Conservation (phyloP, 2,797 vertebrate genomes). For the Anolis apletophallus region DNA sequence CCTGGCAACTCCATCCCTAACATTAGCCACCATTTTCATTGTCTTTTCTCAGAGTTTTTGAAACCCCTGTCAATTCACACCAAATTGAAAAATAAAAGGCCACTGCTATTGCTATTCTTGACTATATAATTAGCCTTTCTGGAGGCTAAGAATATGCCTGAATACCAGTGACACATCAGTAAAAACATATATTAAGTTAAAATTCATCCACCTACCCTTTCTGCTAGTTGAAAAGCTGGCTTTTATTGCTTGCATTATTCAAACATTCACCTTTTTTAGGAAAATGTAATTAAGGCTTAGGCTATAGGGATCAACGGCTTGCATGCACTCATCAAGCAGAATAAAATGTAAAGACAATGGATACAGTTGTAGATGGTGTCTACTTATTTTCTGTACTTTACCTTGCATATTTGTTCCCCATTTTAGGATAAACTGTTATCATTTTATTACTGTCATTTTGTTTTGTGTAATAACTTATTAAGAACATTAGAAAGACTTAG, state of each 20-base stretch:
- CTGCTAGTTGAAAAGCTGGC: background rate
- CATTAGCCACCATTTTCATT: slow-evolving; percentile 37
- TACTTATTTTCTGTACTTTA: background rate
- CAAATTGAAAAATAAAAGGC: slow-evolving; percentile 48
- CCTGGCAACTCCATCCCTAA: slow-evolving; percentile 29
- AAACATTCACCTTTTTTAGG: background rate
- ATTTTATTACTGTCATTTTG: background rate
- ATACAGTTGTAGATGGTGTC: background rate
- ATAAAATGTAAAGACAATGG: background rate
- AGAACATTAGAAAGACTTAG: slow-evolving; percentile 17
- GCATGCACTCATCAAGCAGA: slow-evolving; percentile 5
- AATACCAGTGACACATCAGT: background rate
- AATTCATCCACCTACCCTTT: slow-evolving; percentile 1
- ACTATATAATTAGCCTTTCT: slow-evolving; percentile 32
- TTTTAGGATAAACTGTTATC: background rate
- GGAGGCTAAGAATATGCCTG: background rate
- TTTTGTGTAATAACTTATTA: background rate
- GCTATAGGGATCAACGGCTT: slow-evolving; percentile 3
- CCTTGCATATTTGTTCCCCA: accelerated
- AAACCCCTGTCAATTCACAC: slow-evolving; percentile 34
- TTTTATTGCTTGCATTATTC: slow-evolving; percentile 27
- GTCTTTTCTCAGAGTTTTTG: slow-evolving; percentile 41
- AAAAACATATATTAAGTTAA: slow-evolving; percentile 11
- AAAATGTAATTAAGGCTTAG: slow-evolving; percentile 4
- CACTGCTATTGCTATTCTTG: slow-evolving; percentile 2